These are phyloP conservation scores for Anser cygnoides DNA, from an alignment of 2,113 vertebrate genomes.

Conservation along the genomic window DNA sequence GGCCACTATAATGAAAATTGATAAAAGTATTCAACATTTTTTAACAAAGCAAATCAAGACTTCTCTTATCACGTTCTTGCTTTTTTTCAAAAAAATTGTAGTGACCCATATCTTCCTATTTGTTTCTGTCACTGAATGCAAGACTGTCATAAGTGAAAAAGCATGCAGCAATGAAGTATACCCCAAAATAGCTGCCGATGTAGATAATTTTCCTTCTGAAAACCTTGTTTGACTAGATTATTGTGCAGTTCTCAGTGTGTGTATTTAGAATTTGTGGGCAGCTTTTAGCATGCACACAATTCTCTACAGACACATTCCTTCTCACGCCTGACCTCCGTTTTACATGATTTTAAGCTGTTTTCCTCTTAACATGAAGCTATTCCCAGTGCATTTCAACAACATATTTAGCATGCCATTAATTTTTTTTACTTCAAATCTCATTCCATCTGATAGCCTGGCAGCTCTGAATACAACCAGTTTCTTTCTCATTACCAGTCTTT, in stretches of 20 bases:
- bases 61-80: neutral
- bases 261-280: neutral
- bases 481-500: conserved; percentile 37
- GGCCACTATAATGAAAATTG: neutral
- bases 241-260: neutral
- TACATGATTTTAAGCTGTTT: conserved; percentile 56
- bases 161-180: neutral
- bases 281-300: conserved; percentile 43
- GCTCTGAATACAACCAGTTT: conserved; percentile 36
- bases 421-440: conserved; percentile 40
- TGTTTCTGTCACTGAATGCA: conserved; percentile 1
- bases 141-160: neutral
- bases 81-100: neutral
- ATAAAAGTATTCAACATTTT: neutral
- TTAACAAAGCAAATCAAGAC: neutral
- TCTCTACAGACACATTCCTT: conserved; percentile 41
- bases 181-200: neutral
- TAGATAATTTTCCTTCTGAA: neutral
- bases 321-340: conserved; percentile 35
- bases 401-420: conserved; percentile 64
- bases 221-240: neutral
- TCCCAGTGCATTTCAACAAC: conserved; percentile 42
- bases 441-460: conserved; percentile 59
- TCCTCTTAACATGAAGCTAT: conserved; percentile 41
- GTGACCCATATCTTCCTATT: conserved; percentile 36